Percentiles rank a stretch among this genome's conserved stretches.
Evolutionary conservation across 1,140 invertebrate genomes (phyloP).

Genomic region (Lithobius niger): DNA sequence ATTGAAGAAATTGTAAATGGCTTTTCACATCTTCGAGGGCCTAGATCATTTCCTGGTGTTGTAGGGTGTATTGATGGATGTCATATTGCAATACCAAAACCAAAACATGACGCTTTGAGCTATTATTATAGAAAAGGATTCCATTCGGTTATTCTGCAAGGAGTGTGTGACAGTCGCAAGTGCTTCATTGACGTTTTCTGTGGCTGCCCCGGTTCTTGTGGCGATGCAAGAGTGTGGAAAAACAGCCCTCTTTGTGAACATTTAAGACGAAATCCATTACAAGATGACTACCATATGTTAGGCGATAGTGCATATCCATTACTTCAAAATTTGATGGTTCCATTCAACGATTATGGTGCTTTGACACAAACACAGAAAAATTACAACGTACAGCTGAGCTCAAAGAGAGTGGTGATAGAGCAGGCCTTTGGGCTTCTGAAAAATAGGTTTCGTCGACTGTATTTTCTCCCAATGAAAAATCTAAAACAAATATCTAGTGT

Average conservation of each 20-base stretch:
- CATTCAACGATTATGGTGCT: slow-evolving; percentile 25
- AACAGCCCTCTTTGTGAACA: slow-evolving; percentile 7
- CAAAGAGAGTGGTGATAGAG: slow-evolving; percentile 24
- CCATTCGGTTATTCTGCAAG: slow-evolving; percentile 11
- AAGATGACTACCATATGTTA: slow-evolving; percentile 21
- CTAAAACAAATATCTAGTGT: slow-evolving; percentile 22
- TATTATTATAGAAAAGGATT: slow-evolving; percentile 5
- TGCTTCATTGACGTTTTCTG: slow-evolving; percentile 12
- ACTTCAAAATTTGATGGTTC: slow-evolving; percentile 22
- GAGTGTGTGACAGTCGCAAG: slow-evolving; percentile 9
- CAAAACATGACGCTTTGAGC: background rate
- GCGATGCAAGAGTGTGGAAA: slow-evolving; percentile 13
- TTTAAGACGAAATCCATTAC: background rate
- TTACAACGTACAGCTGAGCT: slow-evolving; percentile 23
- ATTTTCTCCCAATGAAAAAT: slow-evolving; percentile 18
- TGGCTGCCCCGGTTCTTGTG: slow-evolving; percentile 13
- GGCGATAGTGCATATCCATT: slow-evolving; percentile 29
- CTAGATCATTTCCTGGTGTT: background rate
- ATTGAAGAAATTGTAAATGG: background rate
- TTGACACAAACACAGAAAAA: slow-evolving; percentile 20
- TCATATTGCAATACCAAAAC: background rate
- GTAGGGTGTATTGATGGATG: slow-evolving; percentile 1
- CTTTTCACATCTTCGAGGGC: background rate
- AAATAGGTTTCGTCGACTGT: slow-evolving; percentile 24
- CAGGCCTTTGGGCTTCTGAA: slow-evolving; percentile 28